These are phyloP conservation scores for Ommatoiulus sabulosus DNA, from an alignment of 2,888 invertebrate species.

Conservation along the genomic window DNA sequence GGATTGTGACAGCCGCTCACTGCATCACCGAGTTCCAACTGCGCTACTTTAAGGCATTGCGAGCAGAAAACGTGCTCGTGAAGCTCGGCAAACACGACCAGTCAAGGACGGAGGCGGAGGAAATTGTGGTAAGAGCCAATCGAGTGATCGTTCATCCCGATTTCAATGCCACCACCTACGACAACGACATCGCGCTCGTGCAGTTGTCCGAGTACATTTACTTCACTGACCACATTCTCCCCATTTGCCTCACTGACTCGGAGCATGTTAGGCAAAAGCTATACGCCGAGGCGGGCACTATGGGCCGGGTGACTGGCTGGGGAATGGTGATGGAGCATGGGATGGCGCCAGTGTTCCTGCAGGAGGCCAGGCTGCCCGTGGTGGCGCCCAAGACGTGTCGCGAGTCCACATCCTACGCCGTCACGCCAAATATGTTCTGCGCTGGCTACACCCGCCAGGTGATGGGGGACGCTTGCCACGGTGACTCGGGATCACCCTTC, in stretches of 20 bases:
- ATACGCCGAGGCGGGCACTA: constrained; percentile 31
- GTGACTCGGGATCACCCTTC: constrained; percentile 64
- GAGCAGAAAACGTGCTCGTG: constrained; percentile 60
- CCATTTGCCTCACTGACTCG: constrained; percentile 62
- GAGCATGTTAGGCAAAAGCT: constrained; percentile 55
- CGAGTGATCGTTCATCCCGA: constrained; percentile 62
- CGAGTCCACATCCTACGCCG: constrained; percentile 61
- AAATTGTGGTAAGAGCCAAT: constrained; percentile 61
- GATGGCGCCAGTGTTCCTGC: constrained; percentile 61
- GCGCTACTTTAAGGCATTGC: constrained; percentile 30
- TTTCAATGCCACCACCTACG: constrained; percentile 62
- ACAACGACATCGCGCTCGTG: constrained; percentile 63
- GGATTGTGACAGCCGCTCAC: constrained; percentile 64
- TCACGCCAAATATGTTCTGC: constrained; percentile 64
- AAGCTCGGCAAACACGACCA: constrained; percentile 63
- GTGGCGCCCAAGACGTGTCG: constrained; percentile 61
- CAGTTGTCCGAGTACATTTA: constrained; percentile 60
- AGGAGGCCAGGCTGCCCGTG: constrained; percentile 62
- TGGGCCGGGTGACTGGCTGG: constrained; percentile 64
- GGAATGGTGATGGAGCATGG: constrained; percentile 63
- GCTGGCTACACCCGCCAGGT: constrained; percentile 63
- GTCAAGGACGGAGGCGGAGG: constrained; percentile 61
- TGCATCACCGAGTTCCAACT: constrained; percentile 61
- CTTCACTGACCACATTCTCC: constrained; percentile 62
- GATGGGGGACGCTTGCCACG: constrained; percentile 64